Percentiles rank a stretch among this genome's conserved stretches.
Conservation (phyloP, 1,140 invertebrate genomes). For the Drosophila equinoxialis region DNA sequence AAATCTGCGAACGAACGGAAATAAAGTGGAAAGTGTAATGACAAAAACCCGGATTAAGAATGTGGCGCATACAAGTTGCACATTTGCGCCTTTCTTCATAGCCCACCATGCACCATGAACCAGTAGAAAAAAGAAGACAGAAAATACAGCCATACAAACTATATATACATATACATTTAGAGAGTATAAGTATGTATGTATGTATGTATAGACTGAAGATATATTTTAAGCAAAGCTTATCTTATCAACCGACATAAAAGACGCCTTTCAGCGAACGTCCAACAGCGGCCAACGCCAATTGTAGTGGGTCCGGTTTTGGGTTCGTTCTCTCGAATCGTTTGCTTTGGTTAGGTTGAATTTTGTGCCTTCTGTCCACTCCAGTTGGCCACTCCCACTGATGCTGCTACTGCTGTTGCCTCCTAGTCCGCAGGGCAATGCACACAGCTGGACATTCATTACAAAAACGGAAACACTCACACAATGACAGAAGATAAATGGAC, state of each 20-base stretch:
- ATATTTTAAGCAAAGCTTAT: conserved; percentile 80
- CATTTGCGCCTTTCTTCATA: conserved; percentile 59
- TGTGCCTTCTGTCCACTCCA: conserved; percentile 25
- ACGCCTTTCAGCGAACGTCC: conserved; percentile 71
- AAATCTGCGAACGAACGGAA: conserved; percentile 65
- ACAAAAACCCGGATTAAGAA: conserved; percentile 78
- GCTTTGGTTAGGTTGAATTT: conserved; percentile 31
- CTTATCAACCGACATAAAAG: conserved; percentile 78
- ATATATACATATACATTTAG: conserved; percentile 21
- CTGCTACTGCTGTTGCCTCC: conserved; percentile 30
- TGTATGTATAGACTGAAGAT: conserved; percentile 39
- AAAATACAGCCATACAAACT: conserved; percentile 7
- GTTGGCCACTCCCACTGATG: conserved; percentile 35
- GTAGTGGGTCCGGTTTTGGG: conserved; percentile 45
- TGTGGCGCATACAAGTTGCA: conserved; percentile 78
- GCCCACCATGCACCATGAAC: conserved; percentile 9
- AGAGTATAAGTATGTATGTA: conserved; percentile 4
- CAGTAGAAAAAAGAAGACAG: background rate
- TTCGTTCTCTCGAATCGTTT: conserved; percentile 31
- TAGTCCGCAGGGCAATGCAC: conserved; percentile 72
- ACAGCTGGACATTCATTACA: conserved; percentile 80
- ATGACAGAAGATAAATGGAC: conserved; percentile 80
- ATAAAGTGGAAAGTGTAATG: conserved; percentile 71
- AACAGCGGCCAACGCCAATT: conserved; percentile 54
- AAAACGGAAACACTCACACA: conserved; percentile 79